Base-by-base conservation (phyloP, 2,797 vertebrate genomes). In the Channallabes apus region DNA sequence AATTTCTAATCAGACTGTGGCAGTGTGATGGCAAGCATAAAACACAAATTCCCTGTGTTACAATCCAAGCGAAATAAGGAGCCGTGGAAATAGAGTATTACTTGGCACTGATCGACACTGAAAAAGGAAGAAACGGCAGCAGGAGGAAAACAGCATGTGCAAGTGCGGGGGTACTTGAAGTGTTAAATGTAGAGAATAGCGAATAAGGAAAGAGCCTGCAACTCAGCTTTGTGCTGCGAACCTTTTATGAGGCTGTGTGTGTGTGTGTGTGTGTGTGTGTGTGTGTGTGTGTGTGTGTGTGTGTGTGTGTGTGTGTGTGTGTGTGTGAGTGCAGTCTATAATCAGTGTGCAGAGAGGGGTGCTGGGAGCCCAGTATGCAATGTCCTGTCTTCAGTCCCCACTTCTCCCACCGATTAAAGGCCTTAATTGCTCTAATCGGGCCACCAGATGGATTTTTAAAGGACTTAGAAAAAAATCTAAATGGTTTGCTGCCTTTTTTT, bases 1-100 rank as follows among this genome's bases (percentile, higher is more conserved):
- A 83, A 90, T 89, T 87, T 90, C 86, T 88, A 90, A 90, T 90
- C 86, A 89, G 84, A 78, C 68, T 79, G 81, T 82, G 81, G 86
- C 86, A 76, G 85, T 68, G 85, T 38, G 86, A 86, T 89, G 86
- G 85, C 88, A 89, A 82, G 85, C 84, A 89, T 89, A 88, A 89
- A 90, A 85, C 84, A 86, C 88, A 90, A 64, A 89, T 85, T 87
- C 86, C 85, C 86, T 69, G 82, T 84, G 86, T 86, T 87, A 80
- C 73, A 80, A 88, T 87, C 84, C 83, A 82, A 80, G 78, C 35
- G 73, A 83, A 88, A 85, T 86, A 87, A 85, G 51, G 81, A 69
- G 85, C 67, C 27, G 38, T 75, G 84, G 61, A 86, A 87, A 87
- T 82, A 3, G 58, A 87, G 85, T 85, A 82, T 84, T 87, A 84